Evolutionary conservation across 2,797 vertebrate species (phyloP).

Genomic region (Pangasius larnaudii): DNA sequence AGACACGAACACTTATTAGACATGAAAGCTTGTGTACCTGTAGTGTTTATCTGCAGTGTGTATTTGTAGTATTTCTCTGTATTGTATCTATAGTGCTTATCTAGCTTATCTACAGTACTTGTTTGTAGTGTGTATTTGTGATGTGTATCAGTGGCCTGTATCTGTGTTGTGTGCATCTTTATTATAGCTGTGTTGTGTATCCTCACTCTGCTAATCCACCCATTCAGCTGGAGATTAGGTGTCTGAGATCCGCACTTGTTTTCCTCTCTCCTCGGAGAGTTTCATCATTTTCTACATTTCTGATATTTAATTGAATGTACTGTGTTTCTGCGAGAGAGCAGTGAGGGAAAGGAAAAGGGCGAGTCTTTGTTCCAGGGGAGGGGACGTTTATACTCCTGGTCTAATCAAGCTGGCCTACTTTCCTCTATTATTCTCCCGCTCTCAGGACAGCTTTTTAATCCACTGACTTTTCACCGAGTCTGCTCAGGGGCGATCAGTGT

Average conservation of each 20-base stretch:
- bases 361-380: constrained; percentile 37
- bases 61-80: not conserved
- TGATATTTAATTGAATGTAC: constrained; percentile 63
- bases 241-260: constrained; percentile 16
- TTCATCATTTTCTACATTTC: constrained; percentile 34
- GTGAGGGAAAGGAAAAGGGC: constrained; percentile 53
- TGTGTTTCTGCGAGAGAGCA: constrained; percentile 55
- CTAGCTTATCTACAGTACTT: too few relatives aligned
- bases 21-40: too few relatives aligned
- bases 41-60: not conserved
- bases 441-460: constrained; percentile 52
- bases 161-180: not conserved
- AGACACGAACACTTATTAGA: too few relatives aligned
- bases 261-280: not conserved
- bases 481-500: constrained; percentile 46
- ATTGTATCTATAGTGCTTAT: too few relatives aligned
- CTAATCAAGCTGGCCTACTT: constrained; percentile 59
- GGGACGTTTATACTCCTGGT: constrained; percentile 56
- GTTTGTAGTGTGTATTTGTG: too few relatives aligned
- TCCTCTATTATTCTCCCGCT: constrained; percentile 56
- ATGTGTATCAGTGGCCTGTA: not conserved
- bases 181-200: not conserved
- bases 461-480: constrained; percentile 50
- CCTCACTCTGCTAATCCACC: not conserved
- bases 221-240: not conserved